Conservation (phyloP, 2,113 vertebrate species). For the Equus quagga region DNA sequence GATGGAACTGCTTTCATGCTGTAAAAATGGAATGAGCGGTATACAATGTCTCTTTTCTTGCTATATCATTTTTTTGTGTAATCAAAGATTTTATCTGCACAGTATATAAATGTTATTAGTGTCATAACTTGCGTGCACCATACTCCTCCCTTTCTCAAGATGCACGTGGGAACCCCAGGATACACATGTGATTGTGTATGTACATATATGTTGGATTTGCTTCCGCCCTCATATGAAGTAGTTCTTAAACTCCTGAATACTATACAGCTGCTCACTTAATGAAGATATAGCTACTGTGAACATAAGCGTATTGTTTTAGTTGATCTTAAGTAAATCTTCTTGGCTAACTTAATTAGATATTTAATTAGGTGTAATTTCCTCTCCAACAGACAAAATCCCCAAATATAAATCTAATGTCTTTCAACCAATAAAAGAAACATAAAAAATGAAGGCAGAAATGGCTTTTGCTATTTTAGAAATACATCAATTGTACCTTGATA, state of each 20-base stretch:
- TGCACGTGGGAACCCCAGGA: slow-evolving; percentile 75
- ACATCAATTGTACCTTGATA: slow-evolving; percentile 31
- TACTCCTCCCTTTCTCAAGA: slow-evolving; percentile 70
- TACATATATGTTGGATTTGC: slow-evolving; percentile 39
- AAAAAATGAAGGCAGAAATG: slow-evolving; percentile 37
- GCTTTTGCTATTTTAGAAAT: slow-evolving; percentile 47
- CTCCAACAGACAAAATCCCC: slow-evolving; percentile 48
- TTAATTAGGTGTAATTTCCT: slow-evolving; percentile 48
- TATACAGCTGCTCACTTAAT: slow-evolving; percentile 65
- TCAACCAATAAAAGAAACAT: not conserved
- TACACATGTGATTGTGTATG: not conserved
- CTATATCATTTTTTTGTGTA: slow-evolving; percentile 84
- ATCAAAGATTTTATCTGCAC: slow-evolving; percentile 82
- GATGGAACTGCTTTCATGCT: slow-evolving; percentile 80
- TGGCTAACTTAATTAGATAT: not conserved
- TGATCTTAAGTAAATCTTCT: slow-evolving; percentile 58
- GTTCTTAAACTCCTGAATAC: slow-evolving; percentile 61
- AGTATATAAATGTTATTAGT: slow-evolving; percentile 78
- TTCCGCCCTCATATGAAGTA: slow-evolving; percentile 69
- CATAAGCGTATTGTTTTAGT: slow-evolving; percentile 57
- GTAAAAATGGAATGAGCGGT: slow-evolving; percentile 82
- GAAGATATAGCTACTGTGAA: not conserved
- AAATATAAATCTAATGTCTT: not conserved
- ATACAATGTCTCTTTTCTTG: slow-evolving; percentile 83
- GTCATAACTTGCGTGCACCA: slow-evolving; percentile 66